Evolutionary conservation across 2,797 vertebrate species (phyloP), one percentile per base, ranked within the genome.

Genomic region (Pseudotriccus pelzelni): DNA sequence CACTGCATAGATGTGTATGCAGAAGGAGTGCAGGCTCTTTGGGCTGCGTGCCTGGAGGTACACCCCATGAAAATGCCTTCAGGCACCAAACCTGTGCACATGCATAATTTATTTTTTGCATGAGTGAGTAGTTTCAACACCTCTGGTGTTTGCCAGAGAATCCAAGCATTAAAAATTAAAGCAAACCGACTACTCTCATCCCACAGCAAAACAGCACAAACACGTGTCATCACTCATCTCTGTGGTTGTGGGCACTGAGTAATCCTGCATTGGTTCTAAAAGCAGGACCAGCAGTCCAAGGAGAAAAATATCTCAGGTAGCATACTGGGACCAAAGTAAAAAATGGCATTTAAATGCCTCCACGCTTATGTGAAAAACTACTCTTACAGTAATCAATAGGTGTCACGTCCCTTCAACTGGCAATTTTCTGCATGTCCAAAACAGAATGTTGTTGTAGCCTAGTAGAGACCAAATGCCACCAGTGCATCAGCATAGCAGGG

Each of bases 181-280:
- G 32, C 11, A 52, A 89, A 66, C 49, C 12, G 47, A 36, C 69
- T 86, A 56, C 18, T 58, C 37, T 73, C 4, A 5, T 89, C 55
- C 82, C 78, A 43, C 56, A 70, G 59, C 30, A 78, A 62, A 90
- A 63, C 47, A 69, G 37, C 89, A 77, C 60, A 49, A 66, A 69
- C 77, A 36, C 12, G 0, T 90, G 62, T 39, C 74, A 32, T 14
- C 49, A 2, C 77, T 81, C 93, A 58, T 37, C 47, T 72, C 76
- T 30, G 19, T 0, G 0, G 47, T 30, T 44, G 47, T 0, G 0
- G 62, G 50, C 1, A 0, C 59, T 11, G 39, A 79, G 43, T 19
- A 58, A 50, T 23, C 74, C 76, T 77, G 30, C 58, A 2, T 0
- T 6, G 25, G 27, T 12, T 76, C 59, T 28, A 12, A 79, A 67